These are phyloP conservation scores for Lota lota DNA, from an alignment of 2,113 vertebrate species.

Conservation along the genomic window DNA sequence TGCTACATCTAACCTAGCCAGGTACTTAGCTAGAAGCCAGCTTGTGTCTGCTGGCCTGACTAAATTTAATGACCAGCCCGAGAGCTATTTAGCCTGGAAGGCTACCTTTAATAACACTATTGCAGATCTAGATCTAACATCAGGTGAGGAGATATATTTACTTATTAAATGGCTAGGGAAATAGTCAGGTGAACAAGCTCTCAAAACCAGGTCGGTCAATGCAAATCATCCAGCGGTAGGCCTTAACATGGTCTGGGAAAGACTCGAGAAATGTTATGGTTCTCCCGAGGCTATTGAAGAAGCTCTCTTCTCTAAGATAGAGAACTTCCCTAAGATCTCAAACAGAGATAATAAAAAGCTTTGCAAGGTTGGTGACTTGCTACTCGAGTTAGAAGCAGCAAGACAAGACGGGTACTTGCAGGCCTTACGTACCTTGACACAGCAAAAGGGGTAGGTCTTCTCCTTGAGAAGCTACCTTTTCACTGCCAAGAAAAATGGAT, in stretches of 20 bases:
- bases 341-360: background rate
- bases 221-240: background rate
- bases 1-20: no score
- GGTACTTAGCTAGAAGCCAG: no score
- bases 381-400: constrained; percentile 8
- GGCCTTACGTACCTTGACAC: constrained; percentile 2
- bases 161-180: constrained; percentile 13
- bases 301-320: background rate
- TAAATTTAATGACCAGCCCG: constrained; percentile 18
- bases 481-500: constrained; percentile 8
- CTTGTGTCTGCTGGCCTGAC: constrained; percentile 1
- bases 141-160: constrained; percentile 18
- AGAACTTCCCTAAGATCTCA: background rate
- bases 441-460: background rate
- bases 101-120: constrained; percentile 9
- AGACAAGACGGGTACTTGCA: background rate
- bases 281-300: background rate
- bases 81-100: constrained; percentile 30
- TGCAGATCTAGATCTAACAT: background rate
- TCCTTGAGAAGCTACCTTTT: constrained; percentile 13
- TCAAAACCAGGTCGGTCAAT: constrained; percentile 1
- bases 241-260: background rate
- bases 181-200: constrained; percentile 19
- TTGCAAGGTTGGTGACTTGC: constrained; percentile 1
- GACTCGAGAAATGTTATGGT: constrained; percentile 5